A percentile compares a stretch with the other conserved stretches of the same genome.
Evolutionary conservation across 2,113 vertebrate species (phyloP).

Genomic region (Chaetodon trifascialis): DNA sequence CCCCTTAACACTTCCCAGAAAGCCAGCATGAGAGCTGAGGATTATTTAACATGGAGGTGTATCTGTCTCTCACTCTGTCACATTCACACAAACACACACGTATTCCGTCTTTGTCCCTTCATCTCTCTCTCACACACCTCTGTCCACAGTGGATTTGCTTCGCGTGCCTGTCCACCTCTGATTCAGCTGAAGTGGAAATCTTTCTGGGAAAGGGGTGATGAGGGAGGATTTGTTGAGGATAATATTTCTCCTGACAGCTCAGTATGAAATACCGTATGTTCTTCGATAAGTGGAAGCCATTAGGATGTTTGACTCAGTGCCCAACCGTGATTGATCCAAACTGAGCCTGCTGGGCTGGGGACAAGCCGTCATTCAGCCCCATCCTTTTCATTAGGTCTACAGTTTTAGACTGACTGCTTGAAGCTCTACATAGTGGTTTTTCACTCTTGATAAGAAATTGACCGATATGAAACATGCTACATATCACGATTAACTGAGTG

Average conservation of each 20-base stretch:
- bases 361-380: conserved; percentile 22
- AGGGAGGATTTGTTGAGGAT: conserved; percentile 63
- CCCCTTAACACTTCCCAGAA: conserved; percentile 66
- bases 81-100: conserved; percentile 17
- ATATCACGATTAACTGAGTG: not conserved
- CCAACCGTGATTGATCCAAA: conserved; percentile 36
- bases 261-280: conserved; percentile 30
- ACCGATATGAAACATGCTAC: not conserved
- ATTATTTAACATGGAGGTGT: conserved; percentile 51
- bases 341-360: not conserved
- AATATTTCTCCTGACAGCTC: conserved; percentile 46
- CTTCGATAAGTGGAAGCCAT: conserved; percentile 45
- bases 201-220: conserved; percentile 67
- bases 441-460: not conserved
- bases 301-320: conserved; percentile 34
- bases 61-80: conserved; percentile 15
- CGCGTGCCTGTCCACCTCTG: conserved; percentile 28
- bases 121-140: conserved; percentile 24
- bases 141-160: conserved; percentile 54
- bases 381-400: conserved; percentile 10
- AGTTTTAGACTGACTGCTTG: not conserved
- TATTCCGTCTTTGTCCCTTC: not conserved
- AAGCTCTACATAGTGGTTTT: not conserved
- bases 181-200: conserved; percentile 65
- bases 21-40: conserved; percentile 45